Evolutionary conservation across 2,113 vertebrate genomes (phyloP).

Genomic region (Brachyistius frenatus): DNA sequence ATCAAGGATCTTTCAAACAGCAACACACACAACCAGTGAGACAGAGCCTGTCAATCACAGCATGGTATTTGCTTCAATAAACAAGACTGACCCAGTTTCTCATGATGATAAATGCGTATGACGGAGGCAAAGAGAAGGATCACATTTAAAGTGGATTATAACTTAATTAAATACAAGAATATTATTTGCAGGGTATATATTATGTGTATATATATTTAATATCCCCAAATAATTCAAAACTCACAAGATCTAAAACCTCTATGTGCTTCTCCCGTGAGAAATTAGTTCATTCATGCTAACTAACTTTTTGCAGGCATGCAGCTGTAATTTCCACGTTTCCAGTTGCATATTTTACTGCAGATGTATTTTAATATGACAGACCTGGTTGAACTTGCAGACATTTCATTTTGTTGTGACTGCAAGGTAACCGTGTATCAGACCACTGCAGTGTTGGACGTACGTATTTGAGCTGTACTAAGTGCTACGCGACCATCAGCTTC

Average conservation of each 20-base stretch:
- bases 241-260: too few species aligned
- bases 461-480: conserved; percentile 5
- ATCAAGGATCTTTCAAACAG: neutral
- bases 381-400: neutral
- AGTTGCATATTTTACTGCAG: neutral
- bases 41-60: neutral
- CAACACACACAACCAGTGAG: too few species aligned
- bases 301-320: neutral
- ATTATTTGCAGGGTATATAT: neutral
- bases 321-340: neutral
- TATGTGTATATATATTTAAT: neutral
- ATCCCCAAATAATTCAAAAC: neutral
- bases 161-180: neutral
- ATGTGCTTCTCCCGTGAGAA: neutral
- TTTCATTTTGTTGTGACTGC: neutral
- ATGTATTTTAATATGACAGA: neutral
- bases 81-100: neutral
- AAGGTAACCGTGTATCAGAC: neutral
- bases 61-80: neutral
- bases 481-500: conserved; percentile 17
- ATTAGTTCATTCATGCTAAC: neutral
- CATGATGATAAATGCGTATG: neutral
- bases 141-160: too few species aligned
- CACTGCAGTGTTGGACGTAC: neutral
- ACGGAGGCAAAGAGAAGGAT: neutral